A percentile compares a stretch with the other conserved stretches of the same genome.
Evolutionary conservation across 1,140 invertebrate species (phyloP).

Genomic region (Diorhabda carinulata): DNA sequence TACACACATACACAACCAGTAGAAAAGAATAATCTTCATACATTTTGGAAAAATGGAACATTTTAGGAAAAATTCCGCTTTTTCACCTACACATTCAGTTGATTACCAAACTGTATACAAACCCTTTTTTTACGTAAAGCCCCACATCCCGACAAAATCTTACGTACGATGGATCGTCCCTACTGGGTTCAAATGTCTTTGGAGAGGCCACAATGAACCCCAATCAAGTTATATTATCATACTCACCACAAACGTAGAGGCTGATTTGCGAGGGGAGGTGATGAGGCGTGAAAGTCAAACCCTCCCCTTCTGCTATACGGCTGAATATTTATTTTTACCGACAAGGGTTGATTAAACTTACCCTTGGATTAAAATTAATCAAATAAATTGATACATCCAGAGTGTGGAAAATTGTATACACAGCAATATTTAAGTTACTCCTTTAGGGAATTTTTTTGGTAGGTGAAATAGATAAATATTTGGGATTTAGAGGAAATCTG

Average conservation of each 20-base stretch:
- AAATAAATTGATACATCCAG: slow-evolving; percentile 1
- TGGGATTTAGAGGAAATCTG: no score
- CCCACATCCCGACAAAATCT: no score
- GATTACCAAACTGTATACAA: no score
- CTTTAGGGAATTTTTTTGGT: no score
- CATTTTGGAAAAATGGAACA: no score
- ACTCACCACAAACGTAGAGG: slow-evolving; percentile 16
- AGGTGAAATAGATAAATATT: no score
- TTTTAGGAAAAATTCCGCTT: no score
- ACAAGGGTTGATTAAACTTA: slow-evolving; percentile 5
- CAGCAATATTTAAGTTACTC: neutral
- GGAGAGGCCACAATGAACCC: slow-evolving; percentile 8
- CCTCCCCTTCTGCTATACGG: slow-evolving; percentile 8
- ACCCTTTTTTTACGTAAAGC: no score
- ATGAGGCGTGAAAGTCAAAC: slow-evolving; percentile 11
- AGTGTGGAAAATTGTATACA: neutral
- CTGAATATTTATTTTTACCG: slow-evolving; percentile 9
- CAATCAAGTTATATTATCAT: slow-evolving; percentile 12
- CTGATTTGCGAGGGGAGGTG: slow-evolving; percentile 15
- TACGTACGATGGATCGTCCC: neutral
- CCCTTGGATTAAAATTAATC: slow-evolving; percentile 4
- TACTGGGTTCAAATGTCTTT: neutral
- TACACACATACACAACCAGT: no score
- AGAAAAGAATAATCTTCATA: no score
- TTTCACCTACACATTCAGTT: no score